phyloP scores from a whole-genome alignment of 2,113 vertebrate species.

The Daboia siamensis region DNA sequence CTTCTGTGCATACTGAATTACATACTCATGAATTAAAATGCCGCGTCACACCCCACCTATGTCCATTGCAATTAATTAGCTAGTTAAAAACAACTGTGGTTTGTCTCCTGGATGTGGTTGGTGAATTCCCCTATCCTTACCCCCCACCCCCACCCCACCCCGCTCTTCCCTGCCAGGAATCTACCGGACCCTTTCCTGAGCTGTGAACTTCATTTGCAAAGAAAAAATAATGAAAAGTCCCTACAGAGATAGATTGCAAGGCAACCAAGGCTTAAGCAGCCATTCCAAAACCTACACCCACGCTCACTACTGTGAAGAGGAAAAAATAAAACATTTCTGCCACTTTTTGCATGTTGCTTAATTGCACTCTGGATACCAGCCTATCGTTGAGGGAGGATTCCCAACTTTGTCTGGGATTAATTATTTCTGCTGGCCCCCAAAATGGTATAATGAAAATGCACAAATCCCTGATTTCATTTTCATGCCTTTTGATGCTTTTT shows the following conservation, averaged over 20 bases:
- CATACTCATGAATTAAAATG: constrained; percentile 25
- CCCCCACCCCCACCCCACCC: neutral
- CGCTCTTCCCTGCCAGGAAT: constrained; percentile 42
- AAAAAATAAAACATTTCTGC: constrained; percentile 36
- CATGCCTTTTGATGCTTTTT: constrained; percentile 34
- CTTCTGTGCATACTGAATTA: neutral
- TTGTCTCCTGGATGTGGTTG: constrained; percentile 43
- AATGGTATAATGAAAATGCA: constrained; percentile 18
- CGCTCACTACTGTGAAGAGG: constrained; percentile 32
- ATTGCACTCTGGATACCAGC: constrained; percentile 54
- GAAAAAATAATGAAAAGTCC: constrained; percentile 3
- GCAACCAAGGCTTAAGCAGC: constrained; percentile 45
- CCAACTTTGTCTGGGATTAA: constrained; percentile 44
- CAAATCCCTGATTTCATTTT: constrained; percentile 48
- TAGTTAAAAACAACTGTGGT: constrained; percentile 39
- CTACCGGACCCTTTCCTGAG: constrained; percentile 38
- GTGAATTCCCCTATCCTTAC: constrained; percentile 27
- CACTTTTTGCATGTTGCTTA: constrained; percentile 42
- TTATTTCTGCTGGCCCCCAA: constrained; percentile 49
- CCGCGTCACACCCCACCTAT: fast-evolving
- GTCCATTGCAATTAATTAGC: constrained; percentile 50
- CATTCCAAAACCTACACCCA: neutral
- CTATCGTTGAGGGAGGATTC: constrained; percentile 44
- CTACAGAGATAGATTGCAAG: constrained; percentile 33
- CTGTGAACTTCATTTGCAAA: constrained; percentile 31